phyloP scores from a whole-genome alignment of 2,888 invertebrate genomes.

The Netelia melanura region DNA sequence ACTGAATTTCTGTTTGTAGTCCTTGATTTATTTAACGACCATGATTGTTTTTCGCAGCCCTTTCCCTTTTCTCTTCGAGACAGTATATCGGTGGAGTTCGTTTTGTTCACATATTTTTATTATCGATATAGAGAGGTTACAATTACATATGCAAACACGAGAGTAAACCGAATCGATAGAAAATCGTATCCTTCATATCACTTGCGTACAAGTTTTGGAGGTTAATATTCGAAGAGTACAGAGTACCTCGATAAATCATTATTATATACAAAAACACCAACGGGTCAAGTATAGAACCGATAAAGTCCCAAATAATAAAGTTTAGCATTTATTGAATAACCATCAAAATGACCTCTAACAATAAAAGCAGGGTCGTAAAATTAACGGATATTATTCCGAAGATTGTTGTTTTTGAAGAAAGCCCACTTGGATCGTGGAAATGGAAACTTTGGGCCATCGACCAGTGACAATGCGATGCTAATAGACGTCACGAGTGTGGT shows the following conservation, averaged over 20 bases:
- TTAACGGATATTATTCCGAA: slow-evolving; percentile 28
- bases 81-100: neutral
- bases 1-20: neutral
- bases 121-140: slow-evolving; percentile 26
- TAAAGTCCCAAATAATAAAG: slow-evolving; percentile 8
- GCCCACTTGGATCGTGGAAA: slow-evolving; percentile 26
- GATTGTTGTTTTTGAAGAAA: slow-evolving; percentile 59
- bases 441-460: slow-evolving; percentile 22
- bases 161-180: slow-evolving; percentile 45
- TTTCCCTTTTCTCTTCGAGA: neutral
- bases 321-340: neutral
- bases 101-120: neutral
- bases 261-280: neutral
- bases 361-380: neutral
- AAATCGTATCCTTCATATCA: slow-evolving; percentile 23
- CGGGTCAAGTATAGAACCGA: neutral
- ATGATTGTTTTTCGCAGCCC: slow-evolving; percentile 10
- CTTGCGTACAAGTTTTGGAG: slow-evolving; percentile 49
- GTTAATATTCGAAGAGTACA: slow-evolving; percentile 38
- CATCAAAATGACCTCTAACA: neutral
- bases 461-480: slow-evolving; percentile 50
- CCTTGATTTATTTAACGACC: slow-evolving; percentile 16
- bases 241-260: neutral
- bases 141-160: neutral
- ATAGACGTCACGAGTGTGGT: slow-evolving; percentile 40